Base-by-base conservation (phyloP, 2,888 invertebrate genomes). In the Troides aeacus region DNA sequence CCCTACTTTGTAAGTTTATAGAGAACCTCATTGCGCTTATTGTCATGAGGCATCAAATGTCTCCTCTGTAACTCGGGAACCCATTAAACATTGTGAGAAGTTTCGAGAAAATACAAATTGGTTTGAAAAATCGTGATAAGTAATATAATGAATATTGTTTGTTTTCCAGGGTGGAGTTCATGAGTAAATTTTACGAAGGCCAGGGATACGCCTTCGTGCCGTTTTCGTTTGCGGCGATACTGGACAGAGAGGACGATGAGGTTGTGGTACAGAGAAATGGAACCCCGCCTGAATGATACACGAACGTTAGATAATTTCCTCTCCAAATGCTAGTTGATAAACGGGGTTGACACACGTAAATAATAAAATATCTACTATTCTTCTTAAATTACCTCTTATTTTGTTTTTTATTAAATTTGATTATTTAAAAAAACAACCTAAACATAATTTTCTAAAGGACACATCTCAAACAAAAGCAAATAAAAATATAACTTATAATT, bases 111-210 rank as follows among this genome's bases (percentile, higher is more conserved):
- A 3, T 46, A 46, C 4, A 3, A 46, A 46, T 46, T 46, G 15
- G 46, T 46, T 12, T 15, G 3, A 46, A 15, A 46, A 15, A 12
- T 46, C 12, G 2, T 42, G 42, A 42, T 42, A 8, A 50, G n/a
- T 23, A 24, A 58, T 12, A 23, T 58, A 58, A 58, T 23, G 8
- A 12, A 23, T 58, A 24, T 23, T 15, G n/a, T 58, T 64, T 64
- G 30, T 21, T 62, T 96, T 95, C 76, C 82, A 97, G 97, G 97
- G 98, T 98, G 77, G 98, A 98, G 84, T 99, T 99, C 90, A 98
- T 99, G 94, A 98, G 97, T 87, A 98, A 98, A 85, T 98, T 98
- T 91, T 98, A 97, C 88, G 93, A 93, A 57, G 97, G 97, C 4
- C 93, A 94, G 64, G 97, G 97, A 0, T 95, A 96, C 81, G 87